Conservation (phyloP, 2,888 invertebrate genomes). For the Blera fallax region DNA sequence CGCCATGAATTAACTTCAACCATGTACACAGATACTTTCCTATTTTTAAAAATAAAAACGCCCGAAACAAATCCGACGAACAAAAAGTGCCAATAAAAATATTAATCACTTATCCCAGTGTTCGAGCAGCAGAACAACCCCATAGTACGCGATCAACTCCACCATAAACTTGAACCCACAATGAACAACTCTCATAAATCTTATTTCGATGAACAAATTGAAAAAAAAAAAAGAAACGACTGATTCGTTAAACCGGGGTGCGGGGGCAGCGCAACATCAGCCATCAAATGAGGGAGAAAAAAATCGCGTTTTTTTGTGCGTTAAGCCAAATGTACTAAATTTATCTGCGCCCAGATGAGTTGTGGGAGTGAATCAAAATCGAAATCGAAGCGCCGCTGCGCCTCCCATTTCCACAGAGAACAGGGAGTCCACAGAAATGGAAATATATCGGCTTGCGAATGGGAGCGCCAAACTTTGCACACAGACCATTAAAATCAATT, state of each 20-base stretch:
- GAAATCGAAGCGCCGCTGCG: slow-evolving; percentile 67
- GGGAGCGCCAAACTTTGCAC: slow-evolving; percentile 72
- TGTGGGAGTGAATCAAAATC: slow-evolving; percentile 72
- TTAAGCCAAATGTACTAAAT: slow-evolving; percentile 73
- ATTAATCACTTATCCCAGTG: slow-evolving; percentile 71
- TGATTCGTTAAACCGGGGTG: slow-evolving; percentile 8
- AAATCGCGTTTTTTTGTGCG: slow-evolving; percentile 55
- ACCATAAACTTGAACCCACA: slow-evolving; percentile 73
- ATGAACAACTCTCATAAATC: slow-evolving; percentile 69
- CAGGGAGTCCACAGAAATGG: slow-evolving; percentile 48
- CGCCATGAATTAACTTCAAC: slow-evolving; percentile 53
- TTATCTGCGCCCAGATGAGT: slow-evolving; percentile 71
- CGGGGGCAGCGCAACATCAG: slow-evolving; percentile 54
- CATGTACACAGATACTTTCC: slow-evolving; percentile 52
- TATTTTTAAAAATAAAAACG: slow-evolving; percentile 28
- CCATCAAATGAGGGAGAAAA: slow-evolving; percentile 70
- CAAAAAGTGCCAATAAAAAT: slow-evolving; percentile 73
- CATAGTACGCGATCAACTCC: slow-evolving; percentile 63
- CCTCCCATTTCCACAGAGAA: slow-evolving; percentile 45
- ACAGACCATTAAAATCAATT: slow-evolving; percentile 75
- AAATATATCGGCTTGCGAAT: slow-evolving; percentile 64
- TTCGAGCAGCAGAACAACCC: slow-evolving; percentile 53
- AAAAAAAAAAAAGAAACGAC: slow-evolving; percentile 60
- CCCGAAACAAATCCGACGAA: slow-evolving; percentile 66
- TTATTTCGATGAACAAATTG: slow-evolving; percentile 71